Evolutionary conservation across 2,797 vertebrate species (phyloP).

Genomic region (Poecile montanus): DNA sequence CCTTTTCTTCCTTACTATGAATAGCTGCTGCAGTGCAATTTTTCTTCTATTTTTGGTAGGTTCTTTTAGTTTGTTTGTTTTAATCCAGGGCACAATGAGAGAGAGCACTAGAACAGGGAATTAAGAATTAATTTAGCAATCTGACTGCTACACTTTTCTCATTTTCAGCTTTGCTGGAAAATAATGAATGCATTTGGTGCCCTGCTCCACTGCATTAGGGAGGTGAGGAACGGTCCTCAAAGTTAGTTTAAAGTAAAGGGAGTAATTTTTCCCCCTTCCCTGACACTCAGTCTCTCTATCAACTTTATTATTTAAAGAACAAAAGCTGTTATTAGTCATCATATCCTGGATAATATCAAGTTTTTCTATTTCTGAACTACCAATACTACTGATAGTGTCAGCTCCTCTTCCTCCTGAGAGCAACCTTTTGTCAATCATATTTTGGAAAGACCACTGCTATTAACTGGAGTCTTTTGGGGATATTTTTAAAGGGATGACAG

Average conservation of each 20-base stretch:
- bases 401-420: not conserved
- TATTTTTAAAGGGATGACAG: not conserved
- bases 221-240: not conserved
- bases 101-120: not conserved
- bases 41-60: not conserved
- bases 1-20: not conserved
- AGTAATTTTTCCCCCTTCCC: not conserved
- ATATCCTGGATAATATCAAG: not conserved
- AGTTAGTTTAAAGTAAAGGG: not conserved
- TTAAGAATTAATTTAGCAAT: not conserved
- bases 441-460: not conserved
- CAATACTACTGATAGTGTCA: not conserved
- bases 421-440: not conserved
- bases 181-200: not conserved
- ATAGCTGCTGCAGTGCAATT: not conserved
- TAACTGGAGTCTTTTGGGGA: not conserved
- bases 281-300: not conserved
- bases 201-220: not conserved
- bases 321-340: not conserved
- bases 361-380: not conserved
- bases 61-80: not conserved
- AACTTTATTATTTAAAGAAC: not conserved
- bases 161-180: not conserved
- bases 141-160: not conserved
- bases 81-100: not conserved